Percentiles rank a stretch among this genome's conserved stretches.
These are phyloP conservation scores for Drosophila chauvacae DNA, from an alignment of 1,140 invertebrate genomes.

Conservation along the genomic window DNA sequence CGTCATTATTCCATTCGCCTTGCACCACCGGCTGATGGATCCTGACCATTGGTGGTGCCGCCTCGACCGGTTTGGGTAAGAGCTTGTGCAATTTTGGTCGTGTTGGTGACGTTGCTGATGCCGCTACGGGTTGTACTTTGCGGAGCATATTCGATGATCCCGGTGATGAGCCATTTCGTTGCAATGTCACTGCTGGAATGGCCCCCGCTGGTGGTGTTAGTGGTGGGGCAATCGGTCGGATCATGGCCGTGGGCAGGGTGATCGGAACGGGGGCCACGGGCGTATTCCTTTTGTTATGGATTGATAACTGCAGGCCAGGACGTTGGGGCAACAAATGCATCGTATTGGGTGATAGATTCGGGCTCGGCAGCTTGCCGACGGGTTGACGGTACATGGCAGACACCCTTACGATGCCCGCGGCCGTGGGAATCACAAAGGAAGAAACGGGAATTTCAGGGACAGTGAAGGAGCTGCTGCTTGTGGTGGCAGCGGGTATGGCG, in stretches of 20 bases:
- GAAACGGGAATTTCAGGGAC: not conserved
- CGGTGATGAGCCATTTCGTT: not conserved
- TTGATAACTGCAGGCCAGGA: conserved; percentile 1
- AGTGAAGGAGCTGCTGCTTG: not conserved
- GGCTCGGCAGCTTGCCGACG: too few relatives aligned
- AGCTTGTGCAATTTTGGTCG: not conserved
- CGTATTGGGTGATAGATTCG: not conserved
- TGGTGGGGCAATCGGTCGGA: not conserved
- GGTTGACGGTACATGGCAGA: not conserved
- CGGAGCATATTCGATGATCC: not conserved
- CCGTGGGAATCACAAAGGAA: conserved; percentile 29
- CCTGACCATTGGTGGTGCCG: not conserved
- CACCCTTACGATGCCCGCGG: conserved; percentile 20
- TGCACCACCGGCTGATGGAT: not conserved
- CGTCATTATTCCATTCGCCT: not conserved
- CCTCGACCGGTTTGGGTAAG: not conserved
- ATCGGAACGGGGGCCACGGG: not conserved
- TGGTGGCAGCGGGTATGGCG: not conserved
- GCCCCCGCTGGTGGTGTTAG: not conserved
- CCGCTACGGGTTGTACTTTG: not conserved
- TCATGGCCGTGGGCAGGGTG: not conserved
- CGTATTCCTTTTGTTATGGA: too few relatives aligned
- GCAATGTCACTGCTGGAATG: not conserved
- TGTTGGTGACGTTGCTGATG: not conserved
- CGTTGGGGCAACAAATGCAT: not conserved